Evolutionary conservation across 2,888 invertebrate genomes (phyloP), one percentile per base, ranked within the genome.

Genomic region (Netelia melanura): DNA sequence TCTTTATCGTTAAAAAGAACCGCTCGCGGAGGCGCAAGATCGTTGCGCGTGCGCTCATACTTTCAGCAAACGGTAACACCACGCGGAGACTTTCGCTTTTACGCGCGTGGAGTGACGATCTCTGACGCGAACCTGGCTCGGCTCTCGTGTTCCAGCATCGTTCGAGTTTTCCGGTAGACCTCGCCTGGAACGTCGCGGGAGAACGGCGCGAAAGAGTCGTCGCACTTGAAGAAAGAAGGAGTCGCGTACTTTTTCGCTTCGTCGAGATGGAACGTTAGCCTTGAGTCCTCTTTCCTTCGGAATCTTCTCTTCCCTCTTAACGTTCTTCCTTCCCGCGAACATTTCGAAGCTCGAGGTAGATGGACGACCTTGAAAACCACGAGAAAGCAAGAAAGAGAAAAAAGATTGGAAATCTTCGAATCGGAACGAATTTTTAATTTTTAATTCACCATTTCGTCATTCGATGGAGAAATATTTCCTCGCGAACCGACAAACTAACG

Each of bases 61-160:
- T 21, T n/a, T 21, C 48, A 52, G 58, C 14, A 44, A 38, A 58
- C 21, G 23, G 81, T 87, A 76, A 17, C 58, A 58, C 58, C 84
- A 67, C 79, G 81, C 68, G 84, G 75, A 77, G 75, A 89, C 90
- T 90, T 90, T 90, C 89, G 89, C 90, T 90, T 89, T 89, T 87
- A 80, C 52, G 43, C 80, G 25, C 81, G 86, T 81, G 83, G 77
- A 61, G 44, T 38, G 25, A 43, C 68, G 68, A 76, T 79, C 70
- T 76, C 70, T 38, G 61, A 65, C 23, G 71, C 64, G 75, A 80
- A 25, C 65, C n/a, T 38, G 38, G 54, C 72, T 9, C 2, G 9
- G 5, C 25, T 17, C 44, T 25, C 23, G 48, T 6, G 38, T 48
- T 11, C 58, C 17, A 58, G 58, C 58, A 1, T 54, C 38, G 30